phyloP scores from a whole-genome alignment of 2,888 invertebrate species.

The Oxyteleia sp. region DNA sequence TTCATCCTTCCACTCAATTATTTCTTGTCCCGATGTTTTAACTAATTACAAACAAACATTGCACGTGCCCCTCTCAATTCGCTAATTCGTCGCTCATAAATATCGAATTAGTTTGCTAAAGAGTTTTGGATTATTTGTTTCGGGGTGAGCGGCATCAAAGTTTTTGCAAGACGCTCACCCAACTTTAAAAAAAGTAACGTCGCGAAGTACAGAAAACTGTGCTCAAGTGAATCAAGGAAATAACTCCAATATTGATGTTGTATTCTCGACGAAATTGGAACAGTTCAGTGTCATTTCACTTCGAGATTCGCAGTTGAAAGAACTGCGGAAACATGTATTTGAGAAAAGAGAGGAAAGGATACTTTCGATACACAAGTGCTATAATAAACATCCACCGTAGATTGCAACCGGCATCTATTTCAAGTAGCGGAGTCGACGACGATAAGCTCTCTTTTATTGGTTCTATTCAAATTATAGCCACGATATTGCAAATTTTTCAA shows the following conservation, averaged over 20 bases:
- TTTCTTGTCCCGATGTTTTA: slow-evolving; percentile 38
- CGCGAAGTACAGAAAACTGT: slow-evolving; percentile 17
- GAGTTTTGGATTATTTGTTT: too few relatives aligned
- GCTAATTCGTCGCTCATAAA: slow-evolving; percentile 24
- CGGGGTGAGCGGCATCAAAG: too few relatives aligned
- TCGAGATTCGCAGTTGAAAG: slow-evolving; percentile 2
- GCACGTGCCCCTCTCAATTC: too few relatives aligned
- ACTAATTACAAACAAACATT: too few relatives aligned
- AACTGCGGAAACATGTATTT: slow-evolving; percentile 12
- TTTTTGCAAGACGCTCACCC: too few relatives aligned
- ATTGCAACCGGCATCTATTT: slow-evolving; percentile 4
- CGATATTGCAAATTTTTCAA: too few relatives aligned
- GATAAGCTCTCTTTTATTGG: too few relatives aligned
- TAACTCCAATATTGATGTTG: slow-evolving; percentile 22
- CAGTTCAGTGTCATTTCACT: slow-evolving; percentile 27
- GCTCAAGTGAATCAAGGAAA: slow-evolving; percentile 12
- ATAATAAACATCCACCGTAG: slow-evolving; percentile 8
- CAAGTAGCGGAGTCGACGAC: too few relatives aligned
- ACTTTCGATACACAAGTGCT: slow-evolving; percentile 10
- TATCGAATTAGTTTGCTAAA: slow-evolving; percentile 32
- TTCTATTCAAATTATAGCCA: too few relatives aligned
- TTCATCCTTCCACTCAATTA: slow-evolving; percentile 58
- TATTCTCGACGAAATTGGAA: slow-evolving; percentile 10
- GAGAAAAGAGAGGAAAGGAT: slow-evolving; percentile 16
- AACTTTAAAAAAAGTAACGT: too few relatives aligned